Evolutionary conservation across 2,797 vertebrate species (phyloP).

Genomic region (Sebastes hopkinsi): DNA sequence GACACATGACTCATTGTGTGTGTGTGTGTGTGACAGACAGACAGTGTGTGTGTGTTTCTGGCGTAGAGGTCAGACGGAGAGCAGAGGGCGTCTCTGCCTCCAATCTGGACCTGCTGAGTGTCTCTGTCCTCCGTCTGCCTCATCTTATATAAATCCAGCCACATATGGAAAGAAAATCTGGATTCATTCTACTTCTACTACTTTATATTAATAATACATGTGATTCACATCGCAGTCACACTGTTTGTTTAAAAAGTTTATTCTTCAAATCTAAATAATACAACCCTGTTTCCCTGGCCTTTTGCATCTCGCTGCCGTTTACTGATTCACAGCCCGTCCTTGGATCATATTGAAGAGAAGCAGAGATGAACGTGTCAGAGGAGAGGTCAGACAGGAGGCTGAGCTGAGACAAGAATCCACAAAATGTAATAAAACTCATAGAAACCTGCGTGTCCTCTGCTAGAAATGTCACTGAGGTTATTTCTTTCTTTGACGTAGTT

Average conservation of each 20-base stretch:
- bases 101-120: conserved; percentile 67
- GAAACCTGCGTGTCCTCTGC: neutral
- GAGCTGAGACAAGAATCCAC: conserved; percentile 34
- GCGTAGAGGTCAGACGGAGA: conserved; percentile 50
- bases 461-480: neutral
- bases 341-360: conserved; percentile 10
- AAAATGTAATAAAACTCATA: conserved; percentile 42
- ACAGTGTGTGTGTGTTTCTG: neutral
- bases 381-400: conserved; percentile 18
- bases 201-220: neutral
- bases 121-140: conserved; percentile 36
- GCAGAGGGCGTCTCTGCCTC: conserved; percentile 43
- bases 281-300: neutral
- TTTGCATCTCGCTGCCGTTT: neutral
- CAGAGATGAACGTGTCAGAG: conserved; percentile 2
- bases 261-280: neutral
- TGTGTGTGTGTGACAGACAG: neutral
- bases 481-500: neutral
- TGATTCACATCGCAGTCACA: neutral
- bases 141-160: neutral
- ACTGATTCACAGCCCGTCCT: conserved; percentile 2
- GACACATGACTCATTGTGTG: conserved; percentile 6
- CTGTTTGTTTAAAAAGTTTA: neutral
- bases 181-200: neutral
- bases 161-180: neutral